Percentiles rank a stretch among this genome's conserved stretches.
Conservation (phyloP, 2,888 invertebrate genomes). For the Harmothoe impar region DNA sequence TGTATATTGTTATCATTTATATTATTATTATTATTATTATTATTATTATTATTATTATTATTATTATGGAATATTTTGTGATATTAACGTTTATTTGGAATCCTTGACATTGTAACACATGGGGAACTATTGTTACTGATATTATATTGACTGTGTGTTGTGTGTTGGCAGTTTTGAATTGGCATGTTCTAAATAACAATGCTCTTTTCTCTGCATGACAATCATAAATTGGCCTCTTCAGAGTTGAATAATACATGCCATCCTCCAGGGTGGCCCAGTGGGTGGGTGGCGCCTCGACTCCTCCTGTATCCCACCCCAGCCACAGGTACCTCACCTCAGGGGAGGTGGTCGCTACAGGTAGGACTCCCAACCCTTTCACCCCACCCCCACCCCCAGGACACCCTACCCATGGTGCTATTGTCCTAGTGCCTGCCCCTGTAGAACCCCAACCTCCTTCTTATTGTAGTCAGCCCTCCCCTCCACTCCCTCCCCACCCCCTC, state of each 20-base stretch:
- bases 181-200: no score
- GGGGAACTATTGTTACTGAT: no score
- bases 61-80: no score
- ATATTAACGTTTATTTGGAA: no score
- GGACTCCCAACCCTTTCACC: background rate
- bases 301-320: background rate
- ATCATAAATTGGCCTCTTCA: no score
- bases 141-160: no score
- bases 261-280: background rate
- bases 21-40: no score
- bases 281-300: background rate
- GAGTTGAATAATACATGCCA: background rate
- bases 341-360: constrained; percentile 2
- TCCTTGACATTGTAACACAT: no score
- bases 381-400: background rate
- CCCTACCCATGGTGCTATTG: background rate
- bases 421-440: background rate
- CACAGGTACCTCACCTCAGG: background rate
- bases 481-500: background rate
- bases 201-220: no score
- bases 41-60: no score
- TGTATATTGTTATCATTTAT: no score
- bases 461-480: background rate
- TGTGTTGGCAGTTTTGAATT: no score
- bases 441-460: background rate